Base-by-base conservation (phyloP, 2,888 invertebrate genomes). In the Hemaris fuciformis region DNA sequence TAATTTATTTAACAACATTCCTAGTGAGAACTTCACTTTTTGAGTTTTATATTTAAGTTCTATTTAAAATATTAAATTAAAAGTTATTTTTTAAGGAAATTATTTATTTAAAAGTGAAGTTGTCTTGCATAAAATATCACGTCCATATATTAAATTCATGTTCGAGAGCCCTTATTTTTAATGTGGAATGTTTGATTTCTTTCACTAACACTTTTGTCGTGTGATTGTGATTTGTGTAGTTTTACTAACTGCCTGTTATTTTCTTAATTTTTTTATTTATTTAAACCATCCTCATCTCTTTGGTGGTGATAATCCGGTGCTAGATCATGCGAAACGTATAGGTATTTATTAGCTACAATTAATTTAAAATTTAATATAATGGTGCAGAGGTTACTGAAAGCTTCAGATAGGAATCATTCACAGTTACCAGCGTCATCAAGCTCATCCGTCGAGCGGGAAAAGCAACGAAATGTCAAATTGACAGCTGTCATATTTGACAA, bases 251-350 rank as follows among this genome's bases (percentile, higher is more conserved):
- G 85, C 88, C 84, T 85, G 83, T 70, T 75, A 45, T 76, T 74
- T 68, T 74, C 62, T 73, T 71, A 73, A n/a, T 69, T 72, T 72
- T 73, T 66, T 67, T 78, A 71, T 66, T 72, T 68, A 75, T 72
- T 77, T 70, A 61, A 68, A 71, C 72, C 73, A 76, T 79, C 69
- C 75, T 75, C 77, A 75, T 80, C 71, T 76, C 73, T 79, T 78
- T 81, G 79, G 84, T 85, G 87, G 87, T 81, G 81, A 87, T 85
- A 80, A 81, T 78, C 79, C 77, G 91, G 90, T 90, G 89, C 91
- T 91, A 89, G 80, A 76, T 79, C 76, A 71, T 73, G 64, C 71
- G 68, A 72, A 72, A 72, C 67, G 68, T 70, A 64, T 73, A 70
- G 72, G 69, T 66, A 67, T 70, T 72, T 71, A 69, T 69, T 58